Base-by-base conservation (phyloP, 1,140 invertebrate species). In the Elysia chlorotica region DNA sequence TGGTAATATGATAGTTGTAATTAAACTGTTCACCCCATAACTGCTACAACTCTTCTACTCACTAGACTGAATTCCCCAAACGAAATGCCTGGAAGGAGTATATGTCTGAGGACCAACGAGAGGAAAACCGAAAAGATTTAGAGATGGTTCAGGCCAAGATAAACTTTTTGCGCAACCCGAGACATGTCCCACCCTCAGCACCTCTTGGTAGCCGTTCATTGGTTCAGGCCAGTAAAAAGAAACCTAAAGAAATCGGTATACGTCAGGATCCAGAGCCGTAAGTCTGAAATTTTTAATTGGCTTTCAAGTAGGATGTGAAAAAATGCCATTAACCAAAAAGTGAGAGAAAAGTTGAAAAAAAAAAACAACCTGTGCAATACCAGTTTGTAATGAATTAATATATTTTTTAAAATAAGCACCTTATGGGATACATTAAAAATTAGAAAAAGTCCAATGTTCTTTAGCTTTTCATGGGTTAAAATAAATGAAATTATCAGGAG, bases 131-230 rank as follows among this genome's bases (percentile, higher is more conserved):
- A 71, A 65, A 65, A 2, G 81, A 80, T 54, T 69, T 87, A 30
- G 82, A 80, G 2, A 81, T 79, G 30, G 71, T 85, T 30, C 73
- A 87, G 25, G 79, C 80, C 1, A 82, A 78, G 62, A 74, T 79
- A 17, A 82, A 85, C 71, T 86, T 78, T 71, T 65, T 79, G 25
- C 75, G 79, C 4, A 87, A 87, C 65, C 83, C 83, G 21, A 78
- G 85, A 14, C 75, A 66, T 74, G 71, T 86, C 14, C 78, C 82
- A 23, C 79, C 79, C 6, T 78, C 81, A 33, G 80, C 76, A 14
- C 59, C 76, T 17, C 73, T 74, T 65, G 82, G 78, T 54, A 73
- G 74, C 14, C 75, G 72, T 57, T 75, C 79, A n/a, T 67, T 85
- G 0, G 77, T 82, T 48, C 83, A 84, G 65, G 30, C 71, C 28